These are phyloP conservation scores for Sylvia atricapilla DNA, from an alignment of 2,113 vertebrate genomes.

Conservation along the genomic window DNA sequence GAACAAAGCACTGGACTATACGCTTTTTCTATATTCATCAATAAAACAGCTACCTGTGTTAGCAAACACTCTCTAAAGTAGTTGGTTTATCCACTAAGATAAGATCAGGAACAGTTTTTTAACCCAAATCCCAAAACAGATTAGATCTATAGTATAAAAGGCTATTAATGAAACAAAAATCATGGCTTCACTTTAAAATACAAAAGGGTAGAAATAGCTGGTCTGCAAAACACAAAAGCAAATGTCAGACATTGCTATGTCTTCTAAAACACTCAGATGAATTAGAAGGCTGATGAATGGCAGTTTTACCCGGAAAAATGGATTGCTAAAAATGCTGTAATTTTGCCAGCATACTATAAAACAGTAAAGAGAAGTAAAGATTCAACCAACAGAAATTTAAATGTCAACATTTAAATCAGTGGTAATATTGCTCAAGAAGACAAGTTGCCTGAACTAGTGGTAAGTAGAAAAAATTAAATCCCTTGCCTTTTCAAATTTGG, in stretches of 20 bases:
- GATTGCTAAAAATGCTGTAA: not conserved
- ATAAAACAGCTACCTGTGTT: constrained; percentile 36
- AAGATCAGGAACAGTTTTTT: not conserved
- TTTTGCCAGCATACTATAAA: not conserved
- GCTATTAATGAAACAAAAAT: not conserved
- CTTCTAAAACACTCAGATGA: not conserved
- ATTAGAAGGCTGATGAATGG: not conserved
- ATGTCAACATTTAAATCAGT: not conserved
- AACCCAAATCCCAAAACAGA: not conserved
- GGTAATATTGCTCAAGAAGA: not conserved
- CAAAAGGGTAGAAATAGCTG: not conserved
- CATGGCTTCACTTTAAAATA: not conserved
- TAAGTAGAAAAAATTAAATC: not conserved
- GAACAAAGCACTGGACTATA: constrained; percentile 68
- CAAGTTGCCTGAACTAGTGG: not conserved
- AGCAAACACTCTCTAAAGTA: not conserved
- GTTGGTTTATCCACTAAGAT: not conserved
- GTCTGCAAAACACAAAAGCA: not conserved
- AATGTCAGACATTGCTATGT: not conserved
- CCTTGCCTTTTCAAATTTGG: not conserved
- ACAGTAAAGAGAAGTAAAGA: not conserved
- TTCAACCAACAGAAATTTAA: not conserved
- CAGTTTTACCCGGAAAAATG: not conserved
- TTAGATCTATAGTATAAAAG: not conserved
- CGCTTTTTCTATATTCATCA: constrained; percentile 57